phyloP scores from a whole-genome alignment of 2,797 vertebrate genomes.

The Brachyalestes nurse region DNA sequence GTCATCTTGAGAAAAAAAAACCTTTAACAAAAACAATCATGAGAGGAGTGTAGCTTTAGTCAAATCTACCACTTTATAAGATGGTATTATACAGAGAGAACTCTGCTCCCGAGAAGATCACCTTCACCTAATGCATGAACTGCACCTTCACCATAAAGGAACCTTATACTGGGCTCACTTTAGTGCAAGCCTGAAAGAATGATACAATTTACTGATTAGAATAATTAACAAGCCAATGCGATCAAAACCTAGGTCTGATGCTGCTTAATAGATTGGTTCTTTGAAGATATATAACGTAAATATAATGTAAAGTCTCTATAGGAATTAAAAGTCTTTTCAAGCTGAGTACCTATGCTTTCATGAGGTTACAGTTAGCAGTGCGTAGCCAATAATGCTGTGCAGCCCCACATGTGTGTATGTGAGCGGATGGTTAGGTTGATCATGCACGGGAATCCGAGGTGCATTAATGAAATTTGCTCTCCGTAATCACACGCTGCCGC shows the following conservation, averaged over 20 bases:
- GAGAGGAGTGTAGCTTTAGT: too few species aligned
- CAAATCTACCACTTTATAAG: conserved; percentile 58
- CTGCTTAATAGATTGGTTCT: not conserved
- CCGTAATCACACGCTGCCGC: conserved; percentile 23
- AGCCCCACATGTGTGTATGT: not conserved
- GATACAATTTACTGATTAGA: not conserved
- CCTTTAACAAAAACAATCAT: not conserved
- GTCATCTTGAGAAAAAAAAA: not conserved
- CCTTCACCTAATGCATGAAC: not conserved
- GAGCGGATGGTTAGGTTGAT: not conserved
- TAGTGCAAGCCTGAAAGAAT: not conserved
- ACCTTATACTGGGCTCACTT: not conserved
- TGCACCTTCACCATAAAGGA: not conserved
- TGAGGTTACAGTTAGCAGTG: too few species aligned
- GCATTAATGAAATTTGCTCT: conserved; percentile 28
- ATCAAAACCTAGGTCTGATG: not conserved
- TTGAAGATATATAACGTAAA: not conserved
- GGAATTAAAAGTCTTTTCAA: not conserved
- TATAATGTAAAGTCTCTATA: not conserved
- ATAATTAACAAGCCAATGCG: conserved; percentile 22
- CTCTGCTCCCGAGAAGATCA: conserved; percentile 1
- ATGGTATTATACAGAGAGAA: conserved; percentile 49
- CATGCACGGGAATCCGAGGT: not conserved
- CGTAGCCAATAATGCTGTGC: not conserved
- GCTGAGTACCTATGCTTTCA: not conserved